Base-by-base conservation (phyloP, 2,888 invertebrate genomes). In the Cistogaster globosa region DNA sequence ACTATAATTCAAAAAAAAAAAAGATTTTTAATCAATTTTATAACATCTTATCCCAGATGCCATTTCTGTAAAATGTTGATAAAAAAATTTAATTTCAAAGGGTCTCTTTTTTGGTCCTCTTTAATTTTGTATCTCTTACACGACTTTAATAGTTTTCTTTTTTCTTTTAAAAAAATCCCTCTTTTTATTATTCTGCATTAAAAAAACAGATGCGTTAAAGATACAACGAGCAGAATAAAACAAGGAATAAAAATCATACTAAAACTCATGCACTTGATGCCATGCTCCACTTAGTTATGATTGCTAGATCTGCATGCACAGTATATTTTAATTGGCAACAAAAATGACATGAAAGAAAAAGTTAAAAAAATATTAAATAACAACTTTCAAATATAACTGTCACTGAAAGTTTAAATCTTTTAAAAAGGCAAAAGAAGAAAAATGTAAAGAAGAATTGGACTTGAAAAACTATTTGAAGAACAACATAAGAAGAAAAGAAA, bases 241-340 rank as follows among this genome's bases (percentile, higher is more conserved):
- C 3, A 42, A 62, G 9, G 53, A 78, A 63, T 78, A 62, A 69
- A 77, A 69, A 60, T 68, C 68, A 69, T 53, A 20, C 53, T 51
- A 68, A 60, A 69, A 53, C 20, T 69, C 55, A 32, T 71, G 22
- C 62, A 42, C 36, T 22, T 45, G 45, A 71, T 69, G 69, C 36
- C 81, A 76, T 65, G 76, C 69, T 63, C 82, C 42, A 78, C 62
- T 78, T 55, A 20, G 63, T 82, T 76, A 76, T 82, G 76, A 82
- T 76, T 74, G 68, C 67, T 76, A 65, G 69, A 82, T 76, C 42
- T 82, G 82, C 76, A 82, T 22, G 63, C 51, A 65, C 36, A 79
- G 65, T 67, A 72, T 74, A 84, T 32, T 81, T 77, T 74, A 84
- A 84, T 77, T 81, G 84, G 81, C 38, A 74, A 84, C 81, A 78